Base-by-base conservation (phyloP, 2,888 invertebrate species). In the Frankliniella intonsa region DNA sequence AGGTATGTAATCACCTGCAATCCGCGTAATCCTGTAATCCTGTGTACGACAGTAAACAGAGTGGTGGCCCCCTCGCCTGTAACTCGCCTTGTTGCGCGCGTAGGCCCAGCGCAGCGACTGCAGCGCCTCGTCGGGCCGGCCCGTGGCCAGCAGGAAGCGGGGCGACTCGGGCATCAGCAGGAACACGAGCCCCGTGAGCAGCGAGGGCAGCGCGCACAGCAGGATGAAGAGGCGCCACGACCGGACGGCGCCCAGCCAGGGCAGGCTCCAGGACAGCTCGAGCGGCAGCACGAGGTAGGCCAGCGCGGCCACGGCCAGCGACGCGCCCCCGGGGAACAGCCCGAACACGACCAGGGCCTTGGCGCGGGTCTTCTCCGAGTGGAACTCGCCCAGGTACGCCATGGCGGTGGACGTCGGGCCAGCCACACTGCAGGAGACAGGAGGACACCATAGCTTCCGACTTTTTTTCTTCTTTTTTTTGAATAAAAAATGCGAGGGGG, bases 211-310 rank as follows among this genome's bases (percentile, higher is more conserved):
- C 11, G 87, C 87, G 82, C 87, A 87, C 12, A 87, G 85, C 9
- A 87, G 84, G 83, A 88, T 85, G 82, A 87, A 88, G 0, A 87
- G 83, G 55, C 88, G 84, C 88, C 88, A 88, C 14, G 88, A 87
- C 81, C 86, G 87, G 82, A 86, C 0, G 3, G 25, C 69, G 69
- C 9, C 62, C 62, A 62, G 62, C 25, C 12, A 25, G 22, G 69
- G 69, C 69, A 76, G 69, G 22, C 9, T 12, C 69, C 69, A 76
- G 25, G 69, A 22, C 1, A 76, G 9, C 10, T 76, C 22, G 7
- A 76, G n/a, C 22, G 69, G 69, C 25, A 76, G 69, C 22, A 76
- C 25, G 10, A 76, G 25, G 69, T 76, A 76, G 25, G 69, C 69
- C 22, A 76, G 25, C 11, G 12, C 25, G 69, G 69, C 69, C 25